These are phyloP conservation scores for Zhuqinia jingwanae DNA, from an alignment of 2,888 invertebrate species.

Conservation along the genomic window DNA sequence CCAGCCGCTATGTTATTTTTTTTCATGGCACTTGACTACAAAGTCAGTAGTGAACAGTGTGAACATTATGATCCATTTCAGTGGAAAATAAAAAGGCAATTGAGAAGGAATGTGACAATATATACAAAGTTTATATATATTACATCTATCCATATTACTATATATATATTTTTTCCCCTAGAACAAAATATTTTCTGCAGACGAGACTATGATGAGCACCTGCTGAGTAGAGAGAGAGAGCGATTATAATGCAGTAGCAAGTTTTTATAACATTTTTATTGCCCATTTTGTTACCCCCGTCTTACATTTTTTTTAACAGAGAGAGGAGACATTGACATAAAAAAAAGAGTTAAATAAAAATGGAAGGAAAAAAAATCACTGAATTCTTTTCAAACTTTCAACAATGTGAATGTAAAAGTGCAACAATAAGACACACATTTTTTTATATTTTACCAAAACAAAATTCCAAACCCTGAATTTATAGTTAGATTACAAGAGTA, in stretches of 20 bases:
- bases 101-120: slow-evolving; percentile 72
- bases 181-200: not conserved
- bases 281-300: slow-evolving; percentile 33
- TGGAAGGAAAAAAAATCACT: not conserved
- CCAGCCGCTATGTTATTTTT: not conserved
- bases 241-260: slow-evolving; percentile 26
- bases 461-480: too few relatives aligned
- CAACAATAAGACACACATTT: too few relatives aligned
- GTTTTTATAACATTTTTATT: slow-evolving; percentile 67
- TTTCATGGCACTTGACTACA: too few relatives aligned
- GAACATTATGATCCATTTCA: slow-evolving; percentile 63
- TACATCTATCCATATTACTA: too few relatives aligned
- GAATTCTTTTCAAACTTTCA: not conserved
- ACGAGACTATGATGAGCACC: slow-evolving; percentile 37
- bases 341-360: not conserved
- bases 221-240: slow-evolving; percentile 41
- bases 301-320: not conserved
- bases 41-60: slow-evolving; percentile 27
- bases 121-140: not conserved
- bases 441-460: too few relatives aligned
- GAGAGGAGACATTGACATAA: not conserved
- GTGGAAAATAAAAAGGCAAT: slow-evolving; percentile 72
- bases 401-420: not conserved
- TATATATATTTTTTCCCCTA: too few relatives aligned
- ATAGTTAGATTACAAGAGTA: not conserved